Percentiles rank a stretch among this genome's conserved stretches.
phyloP scores from a whole-genome alignment of 2,888 invertebrate genomes.

The Trichacis sp. region DNA sequence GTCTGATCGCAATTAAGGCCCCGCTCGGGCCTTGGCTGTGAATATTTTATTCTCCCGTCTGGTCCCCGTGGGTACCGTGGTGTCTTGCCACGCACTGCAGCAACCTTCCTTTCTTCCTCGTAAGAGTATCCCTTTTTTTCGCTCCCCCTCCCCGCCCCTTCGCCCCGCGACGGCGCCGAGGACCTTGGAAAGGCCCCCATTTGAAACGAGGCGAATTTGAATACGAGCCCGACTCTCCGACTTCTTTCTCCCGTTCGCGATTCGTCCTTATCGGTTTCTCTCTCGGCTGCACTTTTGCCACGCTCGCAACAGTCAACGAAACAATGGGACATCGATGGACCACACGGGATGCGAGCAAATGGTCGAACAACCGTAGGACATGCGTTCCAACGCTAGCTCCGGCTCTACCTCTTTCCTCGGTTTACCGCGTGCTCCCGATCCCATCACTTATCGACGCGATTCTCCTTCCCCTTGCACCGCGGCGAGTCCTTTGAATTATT shows the following conservation, averaged over 20 bases:
- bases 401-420: constrained; percentile 21
- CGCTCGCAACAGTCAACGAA: constrained; percentile 44
- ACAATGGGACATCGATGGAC: constrained; percentile 69
- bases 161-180: constrained; percentile 19
- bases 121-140: background rate
- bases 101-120: constrained; percentile 10
- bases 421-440: constrained; percentile 20
- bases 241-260: constrained; percentile 28
- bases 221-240: constrained; percentile 53
- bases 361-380: constrained; percentile 68
- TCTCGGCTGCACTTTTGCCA: constrained; percentile 17
- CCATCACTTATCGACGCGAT: constrained; percentile 19
- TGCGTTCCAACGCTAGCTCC: constrained; percentile 62
- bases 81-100: constrained; percentile 33
- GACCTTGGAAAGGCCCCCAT: constrained; percentile 55
- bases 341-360: constrained; percentile 70
- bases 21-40: constrained; percentile 62
- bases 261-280: constrained; percentile 35
- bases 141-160: constrained; percentile 6
- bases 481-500: constrained; percentile 19
- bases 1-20: constrained; percentile 69
- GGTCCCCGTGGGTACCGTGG: constrained; percentile 15
- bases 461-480: too few relatives aligned
- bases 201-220: constrained; percentile 66
- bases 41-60: constrained; percentile 64